Evolutionary conservation across 2,797 vertebrate species (phyloP).

Genomic region (Ibycter americanus): DNA sequence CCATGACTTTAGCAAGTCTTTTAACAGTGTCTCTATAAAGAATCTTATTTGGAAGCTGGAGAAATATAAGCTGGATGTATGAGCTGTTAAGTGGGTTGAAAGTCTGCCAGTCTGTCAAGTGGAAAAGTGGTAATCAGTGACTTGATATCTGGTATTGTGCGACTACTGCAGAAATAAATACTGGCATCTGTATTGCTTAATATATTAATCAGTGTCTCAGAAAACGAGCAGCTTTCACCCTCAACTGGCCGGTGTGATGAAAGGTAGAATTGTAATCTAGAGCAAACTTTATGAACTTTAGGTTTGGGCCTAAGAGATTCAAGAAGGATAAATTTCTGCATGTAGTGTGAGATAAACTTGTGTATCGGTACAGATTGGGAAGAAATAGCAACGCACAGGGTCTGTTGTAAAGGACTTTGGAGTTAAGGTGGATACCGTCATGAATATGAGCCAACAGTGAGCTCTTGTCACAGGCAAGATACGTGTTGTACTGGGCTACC

Average conservation of each 20-base stretch:
- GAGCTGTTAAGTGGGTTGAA: not conserved
- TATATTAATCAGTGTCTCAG: fast-evolving
- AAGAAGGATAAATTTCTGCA: not conserved
- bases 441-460: not conserved
- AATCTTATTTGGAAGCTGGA: not conserved
- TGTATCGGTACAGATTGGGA: not conserved
- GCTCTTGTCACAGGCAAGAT: not conserved
- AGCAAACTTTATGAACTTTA: not conserved
- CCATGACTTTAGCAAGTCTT: not conserved
- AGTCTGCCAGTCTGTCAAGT: not conserved
- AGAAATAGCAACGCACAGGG: too few relatives aligned
- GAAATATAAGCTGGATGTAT: not conserved
- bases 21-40: not conserved
- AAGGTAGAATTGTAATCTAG: not conserved
- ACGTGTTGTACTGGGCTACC: not conserved
- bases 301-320: not conserved
- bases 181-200: not conserved
- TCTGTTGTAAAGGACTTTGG: not conserved
- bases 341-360: not conserved
- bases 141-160: fast-evolving
- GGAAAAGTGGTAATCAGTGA: not conserved
- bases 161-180: not conserved
- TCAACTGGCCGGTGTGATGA: not conserved
- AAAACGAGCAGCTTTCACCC: not conserved
- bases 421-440: not conserved